Conservation (phyloP, 2,888 invertebrate genomes). For the Galeruca laticollis region DNA sequence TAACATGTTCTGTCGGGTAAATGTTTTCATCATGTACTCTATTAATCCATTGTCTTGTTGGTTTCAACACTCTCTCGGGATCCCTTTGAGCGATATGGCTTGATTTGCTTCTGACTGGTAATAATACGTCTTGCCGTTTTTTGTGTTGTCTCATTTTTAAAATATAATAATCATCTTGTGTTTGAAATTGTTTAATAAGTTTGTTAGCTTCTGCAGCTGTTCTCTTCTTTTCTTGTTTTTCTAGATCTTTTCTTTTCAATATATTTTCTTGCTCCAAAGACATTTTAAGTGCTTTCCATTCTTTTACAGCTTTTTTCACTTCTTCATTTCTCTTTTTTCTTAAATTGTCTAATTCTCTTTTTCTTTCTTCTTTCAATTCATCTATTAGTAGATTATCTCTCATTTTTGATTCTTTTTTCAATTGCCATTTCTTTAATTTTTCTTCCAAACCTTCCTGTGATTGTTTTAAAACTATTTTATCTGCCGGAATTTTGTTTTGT, state of each 20-base stretch:
- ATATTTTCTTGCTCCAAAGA: constrained; percentile 48
- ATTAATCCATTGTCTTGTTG: constrained; percentile 64
- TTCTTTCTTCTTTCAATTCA: constrained; percentile 39
- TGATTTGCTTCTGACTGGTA: constrained; percentile 50
- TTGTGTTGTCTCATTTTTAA: constrained; percentile 51
- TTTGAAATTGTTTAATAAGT: constrained; percentile 62
- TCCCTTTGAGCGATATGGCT: constrained; percentile 54
- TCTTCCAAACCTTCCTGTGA: constrained; percentile 38
- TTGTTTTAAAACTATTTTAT: constrained; percentile 32
- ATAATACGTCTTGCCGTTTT: constrained; percentile 42
- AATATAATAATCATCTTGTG: constrained; percentile 60
- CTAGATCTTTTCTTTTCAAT: constrained; percentile 47
- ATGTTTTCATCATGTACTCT: constrained; percentile 47
- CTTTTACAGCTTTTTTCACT: constrained; percentile 52
- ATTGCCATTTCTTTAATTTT: constrained; percentile 57
- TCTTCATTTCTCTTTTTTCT: constrained; percentile 53
- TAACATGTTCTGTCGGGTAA: constrained; percentile 20
- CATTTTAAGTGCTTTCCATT: constrained; percentile 53
- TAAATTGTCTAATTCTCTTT: constrained; percentile 50
- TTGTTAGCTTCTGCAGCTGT: constrained; percentile 59
- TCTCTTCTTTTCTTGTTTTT: constrained; percentile 46
- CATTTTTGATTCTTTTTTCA: constrained; percentile 59
- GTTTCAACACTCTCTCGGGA: constrained; percentile 60
- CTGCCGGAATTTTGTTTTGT: not conserved
- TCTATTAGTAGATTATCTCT: constrained; percentile 52